Evolutionary conservation across 1,140 invertebrate species (phyloP).

Genomic region (Glossosoma conforme): DNA sequence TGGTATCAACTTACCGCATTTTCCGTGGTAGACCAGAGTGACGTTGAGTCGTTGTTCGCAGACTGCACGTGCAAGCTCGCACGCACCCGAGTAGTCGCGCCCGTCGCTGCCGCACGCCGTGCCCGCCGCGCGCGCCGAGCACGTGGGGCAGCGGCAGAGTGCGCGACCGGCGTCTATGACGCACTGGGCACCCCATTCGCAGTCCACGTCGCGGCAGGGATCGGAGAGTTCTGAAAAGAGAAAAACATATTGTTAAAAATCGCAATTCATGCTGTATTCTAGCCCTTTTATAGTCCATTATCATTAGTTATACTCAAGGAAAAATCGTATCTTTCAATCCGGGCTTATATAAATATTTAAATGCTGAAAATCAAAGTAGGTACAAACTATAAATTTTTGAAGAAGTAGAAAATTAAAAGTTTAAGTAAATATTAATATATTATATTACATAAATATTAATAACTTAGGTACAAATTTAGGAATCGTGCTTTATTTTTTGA

Average conservation of each 20-base stretch:
- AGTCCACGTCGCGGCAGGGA: conserved; percentile 67
- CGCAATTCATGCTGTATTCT: too few species aligned
- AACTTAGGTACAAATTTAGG: too few species aligned
- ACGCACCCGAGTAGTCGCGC: conserved; percentile 69
- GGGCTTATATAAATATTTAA: too few species aligned
- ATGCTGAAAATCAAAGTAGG: too few species aligned
- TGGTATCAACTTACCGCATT: conserved; percentile 91
- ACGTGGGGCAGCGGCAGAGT: conserved; percentile 70
- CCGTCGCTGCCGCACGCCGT: conserved; percentile 72
- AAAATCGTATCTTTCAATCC: too few species aligned
- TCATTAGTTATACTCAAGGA: too few species aligned
- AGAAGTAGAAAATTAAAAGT: too few species aligned
- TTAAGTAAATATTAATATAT: too few species aligned
- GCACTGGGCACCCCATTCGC: conserved; percentile 70
- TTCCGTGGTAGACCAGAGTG: conserved; percentile 77
- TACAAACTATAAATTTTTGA: too few species aligned
- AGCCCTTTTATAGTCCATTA: too few species aligned
- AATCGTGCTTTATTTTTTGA: too few species aligned
- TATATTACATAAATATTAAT: too few species aligned
- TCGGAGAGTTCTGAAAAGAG: conserved; percentile 64
- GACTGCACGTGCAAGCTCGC: conserved; percentile 71
- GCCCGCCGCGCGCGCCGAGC: conserved; percentile 56
- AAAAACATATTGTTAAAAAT: neutral
- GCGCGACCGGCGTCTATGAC: conserved; percentile 68
- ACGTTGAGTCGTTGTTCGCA: conserved; percentile 72